Evolutionary conservation across 2,888 invertebrate genomes (phyloP), one percentile per base, ranked within the genome.

Genomic region (Andrena camellia): DNA sequence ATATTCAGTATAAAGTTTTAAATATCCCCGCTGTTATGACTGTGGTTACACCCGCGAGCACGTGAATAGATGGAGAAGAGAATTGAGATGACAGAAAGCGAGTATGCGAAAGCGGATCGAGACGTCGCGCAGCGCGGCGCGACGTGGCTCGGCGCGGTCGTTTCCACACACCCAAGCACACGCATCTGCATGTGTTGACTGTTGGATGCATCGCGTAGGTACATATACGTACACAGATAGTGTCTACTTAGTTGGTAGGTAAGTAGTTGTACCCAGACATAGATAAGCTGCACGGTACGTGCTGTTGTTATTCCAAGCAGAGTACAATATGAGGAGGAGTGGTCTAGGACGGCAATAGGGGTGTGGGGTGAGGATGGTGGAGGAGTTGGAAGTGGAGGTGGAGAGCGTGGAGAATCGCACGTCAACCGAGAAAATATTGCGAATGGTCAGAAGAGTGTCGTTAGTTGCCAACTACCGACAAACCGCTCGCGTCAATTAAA

Each of bases 381-480:
- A 20, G 57, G 17, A 52, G 17, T 10, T 42, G 42, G 10, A 2
- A 2, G 26, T 13, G 0, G 13, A n/a, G 31, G 20, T 26, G 17
- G 17, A 48, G 26, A 62, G 62, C n/a, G 13, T 50, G 35, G 26
- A 26, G 29, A 60, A 69, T 63, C 33, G 23, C n/a, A 23, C 50
- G 68, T 57, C 59, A 76, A 82, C 68, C 31, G 31, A 57, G 81
- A 33, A 81, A 82, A 81, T 33, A 52, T 81, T 76, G 52, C 26
- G 76, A 54, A 50, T 72, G 76, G 54, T 76, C 72, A 60, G 72
- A 17, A 42, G 17, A 72, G 50, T 48, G 35, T 48, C 35, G 60
- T 54, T 31, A 23, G 10, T 54, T 78, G 66, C 60, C 64, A 81
- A 69, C 52, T 42, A 60, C 10, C 48, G 42, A 29, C 23, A 66